These are phyloP conservation scores for Barypeithes pellucidus DNA, from an alignment of 2,888 invertebrate genomes.

Conservation along the genomic window DNA sequence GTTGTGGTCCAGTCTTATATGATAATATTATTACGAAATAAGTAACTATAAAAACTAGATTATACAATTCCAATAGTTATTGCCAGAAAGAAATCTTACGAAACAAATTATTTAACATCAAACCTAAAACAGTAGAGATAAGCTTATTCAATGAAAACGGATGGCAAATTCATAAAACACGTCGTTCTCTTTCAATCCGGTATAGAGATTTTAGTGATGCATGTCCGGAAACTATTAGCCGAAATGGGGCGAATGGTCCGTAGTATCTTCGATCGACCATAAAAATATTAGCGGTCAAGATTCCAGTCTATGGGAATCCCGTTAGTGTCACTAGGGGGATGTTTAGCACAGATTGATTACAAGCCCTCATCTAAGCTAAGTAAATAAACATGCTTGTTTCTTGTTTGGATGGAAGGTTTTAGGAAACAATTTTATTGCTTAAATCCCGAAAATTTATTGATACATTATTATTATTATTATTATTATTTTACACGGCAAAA, in stretches of 20 bases:
- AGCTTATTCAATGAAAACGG: not conserved
- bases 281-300: slow-evolving; percentile 70
- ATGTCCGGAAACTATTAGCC: slow-evolving; percentile 69
- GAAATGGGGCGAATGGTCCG: slow-evolving; percentile 66
- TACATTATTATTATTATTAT: no score
- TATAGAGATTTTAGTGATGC: slow-evolving; percentile 59
- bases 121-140: not conserved
- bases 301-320: slow-evolving; percentile 60
- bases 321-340: slow-evolving; percentile 49
- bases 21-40: no score
- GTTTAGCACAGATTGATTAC: slow-evolving; percentile 50
- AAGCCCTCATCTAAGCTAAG: slow-evolving; percentile 14
- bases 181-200: slow-evolving; percentile 10
- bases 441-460: no score
- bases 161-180: slow-evolving; percentile 11
- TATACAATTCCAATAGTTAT: no score
- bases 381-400: slow-evolving; percentile 29
- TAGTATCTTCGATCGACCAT: slow-evolving; percentile 71
- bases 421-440: not conserved
- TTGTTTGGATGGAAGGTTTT: not conserved
- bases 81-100: no score
- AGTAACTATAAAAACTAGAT: no score
- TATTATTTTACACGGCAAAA: no score
- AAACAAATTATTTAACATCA: no score
- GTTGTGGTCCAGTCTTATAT: no score